Conservation (phyloP, 1,140 invertebrate genomes). For the Galleria mellonella region DNA sequence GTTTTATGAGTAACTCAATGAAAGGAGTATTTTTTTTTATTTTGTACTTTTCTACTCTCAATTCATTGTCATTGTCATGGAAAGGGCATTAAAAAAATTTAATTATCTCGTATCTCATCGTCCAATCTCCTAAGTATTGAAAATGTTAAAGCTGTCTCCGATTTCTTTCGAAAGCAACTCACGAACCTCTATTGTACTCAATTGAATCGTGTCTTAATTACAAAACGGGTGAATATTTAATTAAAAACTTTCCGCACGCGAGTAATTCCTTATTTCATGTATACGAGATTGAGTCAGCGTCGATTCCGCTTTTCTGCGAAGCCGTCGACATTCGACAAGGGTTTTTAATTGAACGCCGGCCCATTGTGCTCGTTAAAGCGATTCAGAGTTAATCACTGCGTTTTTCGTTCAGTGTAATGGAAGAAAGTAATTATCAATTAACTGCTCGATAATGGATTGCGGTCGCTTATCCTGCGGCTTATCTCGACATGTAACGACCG, state of each 20-base stretch:
- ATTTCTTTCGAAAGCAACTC: constrained; percentile 47
- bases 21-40: no score
- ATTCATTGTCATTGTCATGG: no score
- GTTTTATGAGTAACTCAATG: no score
- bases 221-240: constrained; percentile 71
- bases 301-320: constrained; percentile 59
- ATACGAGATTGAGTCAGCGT: constrained; percentile 68
- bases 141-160: constrained; percentile 30
- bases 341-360: constrained; percentile 68
- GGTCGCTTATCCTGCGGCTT: constrained; percentile 56
- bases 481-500: constrained; percentile 50
- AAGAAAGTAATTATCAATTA: constrained; percentile 74
- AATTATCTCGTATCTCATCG: constrained; percentile 15
- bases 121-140: constrained; percentile 22
- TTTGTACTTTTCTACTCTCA: no score
- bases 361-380: constrained; percentile 69
- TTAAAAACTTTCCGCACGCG: constrained; percentile 71
- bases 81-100: constrained; percentile 18
- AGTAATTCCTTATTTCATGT: constrained; percentile 70
- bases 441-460: constrained; percentile 68
- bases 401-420: constrained; percentile 67
- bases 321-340: constrained; percentile 62
- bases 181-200: constrained; percentile 51
- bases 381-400: constrained; percentile 68
- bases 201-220: constrained; percentile 69